Evolutionary conservation across 2,113 vertebrate species (phyloP).

Genomic region (Coracopsis vasa): DNA sequence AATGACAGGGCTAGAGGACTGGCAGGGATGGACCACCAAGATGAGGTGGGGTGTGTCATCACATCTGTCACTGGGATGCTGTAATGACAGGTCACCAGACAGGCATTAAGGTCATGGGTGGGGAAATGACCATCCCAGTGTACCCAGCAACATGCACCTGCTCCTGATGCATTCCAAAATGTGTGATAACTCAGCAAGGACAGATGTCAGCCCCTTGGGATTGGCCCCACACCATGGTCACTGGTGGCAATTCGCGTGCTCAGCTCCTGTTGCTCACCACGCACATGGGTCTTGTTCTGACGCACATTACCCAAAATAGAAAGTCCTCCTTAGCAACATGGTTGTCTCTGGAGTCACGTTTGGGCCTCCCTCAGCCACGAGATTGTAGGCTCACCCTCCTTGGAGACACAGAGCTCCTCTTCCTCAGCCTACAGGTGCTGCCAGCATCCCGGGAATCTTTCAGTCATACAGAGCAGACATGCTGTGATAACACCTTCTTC

Average conservation of each 20-base stretch:
- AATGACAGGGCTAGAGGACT: neutral
- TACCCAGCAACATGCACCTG: neutral
- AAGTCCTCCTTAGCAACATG: neutral
- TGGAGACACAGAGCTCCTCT: neutral
- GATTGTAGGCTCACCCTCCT: neutral
- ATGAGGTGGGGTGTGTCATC: neutral
- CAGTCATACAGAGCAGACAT: neutral
- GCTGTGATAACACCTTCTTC: neutral
- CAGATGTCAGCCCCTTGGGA: neutral
- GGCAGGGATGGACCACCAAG: neutral
- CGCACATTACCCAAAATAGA: neutral
- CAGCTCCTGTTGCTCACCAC: neutral
- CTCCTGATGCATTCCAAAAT: neutral
- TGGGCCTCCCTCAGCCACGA: neutral
- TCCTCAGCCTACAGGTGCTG: neutral
- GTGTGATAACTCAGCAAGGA: neutral
- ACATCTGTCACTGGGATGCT: neutral
- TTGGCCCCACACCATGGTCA: rapidly evolving
- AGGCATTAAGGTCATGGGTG: neutral
- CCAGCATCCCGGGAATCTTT: neutral
- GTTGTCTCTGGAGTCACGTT: neutral
- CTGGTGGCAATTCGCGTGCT: neutral
- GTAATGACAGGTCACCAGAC: neutral
- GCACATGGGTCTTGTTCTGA: neutral
- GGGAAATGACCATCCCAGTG: neutral